phyloP scores from a whole-genome alignment of 2,113 vertebrate genomes.

The Chunga burmeisteri region DNA sequence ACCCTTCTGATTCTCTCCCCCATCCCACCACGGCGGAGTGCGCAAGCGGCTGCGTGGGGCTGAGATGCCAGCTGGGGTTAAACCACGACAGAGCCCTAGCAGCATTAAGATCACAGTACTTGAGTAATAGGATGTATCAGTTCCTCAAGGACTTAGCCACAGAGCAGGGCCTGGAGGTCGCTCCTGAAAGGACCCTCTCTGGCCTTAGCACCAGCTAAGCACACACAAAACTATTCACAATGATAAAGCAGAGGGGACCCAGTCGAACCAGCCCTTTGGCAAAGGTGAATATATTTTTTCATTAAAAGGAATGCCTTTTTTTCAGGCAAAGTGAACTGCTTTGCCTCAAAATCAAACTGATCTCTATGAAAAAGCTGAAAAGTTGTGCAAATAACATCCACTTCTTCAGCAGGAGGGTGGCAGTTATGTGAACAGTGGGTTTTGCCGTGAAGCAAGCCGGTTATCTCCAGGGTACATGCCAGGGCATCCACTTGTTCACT shows the following conservation, averaged over 20 bases:
- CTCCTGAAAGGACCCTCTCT: neutral
- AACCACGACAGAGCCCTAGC: neutral
- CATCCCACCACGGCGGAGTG: too few relatives aligned
- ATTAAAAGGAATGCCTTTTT: neutral
- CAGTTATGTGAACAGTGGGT: neutral
- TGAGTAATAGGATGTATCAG: neutral
- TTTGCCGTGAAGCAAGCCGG: neutral
- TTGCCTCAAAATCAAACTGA: neutral
- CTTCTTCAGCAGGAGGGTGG: neutral
- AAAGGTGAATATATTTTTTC: neutral
- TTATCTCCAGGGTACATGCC: neutral
- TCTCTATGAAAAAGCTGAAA: neutral
- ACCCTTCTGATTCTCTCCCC: too few relatives aligned
- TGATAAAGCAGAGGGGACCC: rapidly evolving
- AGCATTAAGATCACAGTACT: neutral
- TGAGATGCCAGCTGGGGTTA: too few relatives aligned
- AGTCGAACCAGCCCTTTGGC: neutral
- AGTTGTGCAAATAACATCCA: neutral
- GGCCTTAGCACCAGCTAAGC: neutral
- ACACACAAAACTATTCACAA: neutral
- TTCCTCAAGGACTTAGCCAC: neutral
- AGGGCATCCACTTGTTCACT: neutral
- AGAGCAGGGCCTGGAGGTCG: neutral
- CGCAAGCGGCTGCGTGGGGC: too few relatives aligned
- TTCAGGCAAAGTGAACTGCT: neutral